Evolutionary conservation across 2,797 vertebrate species (phyloP).

Genomic region (Chaenodraco wilsoni): DNA sequence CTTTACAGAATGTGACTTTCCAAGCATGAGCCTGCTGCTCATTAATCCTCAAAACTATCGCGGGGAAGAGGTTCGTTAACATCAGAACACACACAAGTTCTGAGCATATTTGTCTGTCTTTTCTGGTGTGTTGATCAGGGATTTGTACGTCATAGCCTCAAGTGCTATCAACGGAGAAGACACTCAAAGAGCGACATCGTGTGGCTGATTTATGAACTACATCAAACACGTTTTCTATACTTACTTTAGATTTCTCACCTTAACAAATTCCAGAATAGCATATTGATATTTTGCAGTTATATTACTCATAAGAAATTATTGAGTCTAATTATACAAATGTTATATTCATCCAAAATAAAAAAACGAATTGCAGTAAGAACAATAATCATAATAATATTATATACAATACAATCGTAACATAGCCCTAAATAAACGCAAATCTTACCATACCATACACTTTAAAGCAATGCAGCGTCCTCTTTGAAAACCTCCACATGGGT

Average conservation of each 20-base stretch:
- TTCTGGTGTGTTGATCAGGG: neutral
- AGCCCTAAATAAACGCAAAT: neutral
- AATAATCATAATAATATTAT: neutral
- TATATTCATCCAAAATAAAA: neutral
- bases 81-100: neutral
- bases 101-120: neutral
- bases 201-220: slow-evolving; percentile 78
- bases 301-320: too few species aligned
- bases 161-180: slow-evolving; percentile 5
- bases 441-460: slow-evolving; percentile 10
- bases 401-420: too few species aligned
- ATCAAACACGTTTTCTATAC: neutral
- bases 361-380: neutral
- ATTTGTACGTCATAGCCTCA: neutral
- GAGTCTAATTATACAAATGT: neutral
- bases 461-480: slow-evolving; percentile 52
- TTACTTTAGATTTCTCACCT: neutral
- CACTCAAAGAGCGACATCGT: slow-evolving; percentile 87
- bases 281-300: neutral
- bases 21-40: slow-evolving; percentile 41
- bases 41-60: slow-evolving; percentile 1
- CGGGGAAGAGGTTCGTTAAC: neutral
- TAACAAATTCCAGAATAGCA: neutral
- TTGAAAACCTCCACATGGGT: slow-evolving; percentile 78
- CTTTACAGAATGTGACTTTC: slow-evolving; percentile 60